These are phyloP conservation scores for Platypus cylindrus DNA, from an alignment of 2,888 invertebrate species.

Conservation along the genomic window DNA sequence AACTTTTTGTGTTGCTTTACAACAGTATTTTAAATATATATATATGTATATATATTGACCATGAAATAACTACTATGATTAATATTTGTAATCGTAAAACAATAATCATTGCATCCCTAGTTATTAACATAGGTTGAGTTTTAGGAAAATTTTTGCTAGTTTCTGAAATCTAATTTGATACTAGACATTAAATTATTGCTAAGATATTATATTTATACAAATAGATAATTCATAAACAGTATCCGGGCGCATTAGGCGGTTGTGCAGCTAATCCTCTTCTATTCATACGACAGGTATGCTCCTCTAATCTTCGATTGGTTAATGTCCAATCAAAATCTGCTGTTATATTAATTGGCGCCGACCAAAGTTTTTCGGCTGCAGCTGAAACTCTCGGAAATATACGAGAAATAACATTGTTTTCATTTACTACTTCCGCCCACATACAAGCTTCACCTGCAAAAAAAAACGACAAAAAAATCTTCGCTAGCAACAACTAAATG, in stretches of 20 bases:
- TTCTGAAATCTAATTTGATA: too few species aligned
- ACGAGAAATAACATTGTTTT: constrained; percentile 43
- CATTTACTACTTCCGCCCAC: constrained; percentile 83
- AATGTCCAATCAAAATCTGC: constrained; percentile 13
- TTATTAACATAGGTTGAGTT: too few species aligned
- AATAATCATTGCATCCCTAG: too few species aligned
- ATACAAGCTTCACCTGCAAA: constrained; percentile 72
- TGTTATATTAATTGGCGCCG: constrained; percentile 22
- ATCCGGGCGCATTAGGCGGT: constrained; percentile 58
- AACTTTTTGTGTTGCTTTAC: too few species aligned
- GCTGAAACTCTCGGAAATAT: constrained; percentile 82
- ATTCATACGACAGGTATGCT: constrained; percentile 61
- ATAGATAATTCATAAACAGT: constrained; percentile 34
- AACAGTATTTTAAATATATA: too few species aligned
- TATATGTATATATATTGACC: too few species aligned
- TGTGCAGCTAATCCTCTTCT: constrained; percentile 54
- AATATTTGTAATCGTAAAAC: too few species aligned
- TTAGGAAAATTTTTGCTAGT: too few species aligned
- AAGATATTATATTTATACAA: background rate
- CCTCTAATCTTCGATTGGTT: constrained; percentile 51
- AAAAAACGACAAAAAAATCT: background rate
- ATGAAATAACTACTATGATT: too few species aligned
- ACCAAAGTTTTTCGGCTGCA: constrained; percentile 80
- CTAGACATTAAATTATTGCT: too few species aligned
- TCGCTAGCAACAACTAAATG: too few species aligned